A percentile compares a stretch with the other conserved stretches of the same genome.
These are phyloP conservation scores for Keiferia lycopersicella DNA, from an alignment of 2,888 invertebrate species.

Conservation along the genomic window DNA sequence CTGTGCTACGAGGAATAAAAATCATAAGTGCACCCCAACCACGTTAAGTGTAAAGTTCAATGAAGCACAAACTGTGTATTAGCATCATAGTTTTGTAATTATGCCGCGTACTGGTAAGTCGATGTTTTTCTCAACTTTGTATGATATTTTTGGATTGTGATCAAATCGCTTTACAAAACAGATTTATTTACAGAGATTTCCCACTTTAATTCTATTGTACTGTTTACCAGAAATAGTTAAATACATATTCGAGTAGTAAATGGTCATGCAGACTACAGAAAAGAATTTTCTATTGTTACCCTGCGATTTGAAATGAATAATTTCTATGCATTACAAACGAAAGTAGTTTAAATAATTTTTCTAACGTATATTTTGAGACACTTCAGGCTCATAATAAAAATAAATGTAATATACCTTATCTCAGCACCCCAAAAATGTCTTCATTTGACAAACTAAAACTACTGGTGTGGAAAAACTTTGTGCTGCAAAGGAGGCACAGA, in stretches of 20 bases:
- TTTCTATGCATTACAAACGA: background rate
- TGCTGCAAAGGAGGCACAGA: conserved; percentile 88
- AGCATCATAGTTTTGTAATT: conserved; percentile 3
- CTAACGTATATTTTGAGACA: too few relatives aligned
- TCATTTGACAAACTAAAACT: conserved; percentile 83
- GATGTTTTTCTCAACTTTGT: background rate
- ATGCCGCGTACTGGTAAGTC: conserved; percentile 18
- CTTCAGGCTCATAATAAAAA: too few relatives aligned
- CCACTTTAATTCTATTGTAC: too few relatives aligned
- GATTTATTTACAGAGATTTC: too few relatives aligned
- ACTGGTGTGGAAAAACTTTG: conserved; percentile 91
- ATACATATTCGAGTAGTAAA: too few relatives aligned
- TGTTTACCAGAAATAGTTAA: too few relatives aligned
- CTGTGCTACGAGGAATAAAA: background rate
- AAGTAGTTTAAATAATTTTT: too few relatives aligned
- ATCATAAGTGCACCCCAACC: background rate
- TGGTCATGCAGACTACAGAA: too few relatives aligned
- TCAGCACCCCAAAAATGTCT: conserved; percentile 51
- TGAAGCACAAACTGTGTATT: background rate
- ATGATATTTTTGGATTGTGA: conserved; percentile 6
- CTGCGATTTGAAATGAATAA: too few relatives aligned
- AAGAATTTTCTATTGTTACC: too few relatives aligned
- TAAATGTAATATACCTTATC: background rate
- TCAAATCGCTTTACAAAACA: background rate
- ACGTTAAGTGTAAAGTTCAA: background rate